Conservation (phyloP, 92 coral and sea anemone genomes). For the Phenganax stokvisi region DNA sequence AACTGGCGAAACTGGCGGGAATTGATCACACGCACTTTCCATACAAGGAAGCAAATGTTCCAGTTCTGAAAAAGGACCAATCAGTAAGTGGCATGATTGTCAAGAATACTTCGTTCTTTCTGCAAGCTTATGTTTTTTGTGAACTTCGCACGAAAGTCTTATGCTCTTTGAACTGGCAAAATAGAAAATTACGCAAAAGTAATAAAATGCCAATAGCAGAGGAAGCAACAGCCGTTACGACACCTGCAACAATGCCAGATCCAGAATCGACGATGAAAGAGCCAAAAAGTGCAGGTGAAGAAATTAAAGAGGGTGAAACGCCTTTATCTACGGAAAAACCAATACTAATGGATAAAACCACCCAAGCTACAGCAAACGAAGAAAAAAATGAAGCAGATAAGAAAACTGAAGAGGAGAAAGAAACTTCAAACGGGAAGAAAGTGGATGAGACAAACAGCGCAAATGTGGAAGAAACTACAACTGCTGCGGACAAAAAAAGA, state of each 20-base stretch:
- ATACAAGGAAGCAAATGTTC: slow-evolving; percentile 69
- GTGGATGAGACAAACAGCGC: slow-evolving; percentile 32
- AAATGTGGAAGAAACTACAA: slow-evolving; percentile 1
- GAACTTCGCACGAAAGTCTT: not conserved
- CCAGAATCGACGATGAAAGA: slow-evolving; percentile 31
- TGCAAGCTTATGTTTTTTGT: not conserved
- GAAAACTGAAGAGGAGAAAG: slow-evolving; percentile 49
- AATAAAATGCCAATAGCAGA: slow-evolving; percentile 50
- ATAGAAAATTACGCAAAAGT: not conserved
- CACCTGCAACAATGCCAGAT: slow-evolving; percentile 21
- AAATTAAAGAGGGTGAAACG: slow-evolving; percentile 6
- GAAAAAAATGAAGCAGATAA: slow-evolving; percentile 38
- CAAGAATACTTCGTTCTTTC: not conserved
- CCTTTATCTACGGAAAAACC: not conserved
- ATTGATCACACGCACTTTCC: slow-evolving; percentile 39
- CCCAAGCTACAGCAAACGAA: slow-evolving; percentile 24
- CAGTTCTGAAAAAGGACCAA: slow-evolving; percentile 64
- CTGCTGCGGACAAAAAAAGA: slow-evolving; percentile 19
- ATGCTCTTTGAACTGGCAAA: not conserved
- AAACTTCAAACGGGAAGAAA: slow-evolving; percentile 36
- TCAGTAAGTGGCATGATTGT: slow-evolving; percentile 58
- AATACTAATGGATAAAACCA: slow-evolving; percentile 11
- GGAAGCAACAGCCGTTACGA: slow-evolving; percentile 44
- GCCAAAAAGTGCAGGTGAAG: slow-evolving; percentile 19
- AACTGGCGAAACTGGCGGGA: slow-evolving; percentile 20